phyloP scores from a whole-genome alignment of 2,113 vertebrate genomes.

The Enhydra lutris region DNA sequence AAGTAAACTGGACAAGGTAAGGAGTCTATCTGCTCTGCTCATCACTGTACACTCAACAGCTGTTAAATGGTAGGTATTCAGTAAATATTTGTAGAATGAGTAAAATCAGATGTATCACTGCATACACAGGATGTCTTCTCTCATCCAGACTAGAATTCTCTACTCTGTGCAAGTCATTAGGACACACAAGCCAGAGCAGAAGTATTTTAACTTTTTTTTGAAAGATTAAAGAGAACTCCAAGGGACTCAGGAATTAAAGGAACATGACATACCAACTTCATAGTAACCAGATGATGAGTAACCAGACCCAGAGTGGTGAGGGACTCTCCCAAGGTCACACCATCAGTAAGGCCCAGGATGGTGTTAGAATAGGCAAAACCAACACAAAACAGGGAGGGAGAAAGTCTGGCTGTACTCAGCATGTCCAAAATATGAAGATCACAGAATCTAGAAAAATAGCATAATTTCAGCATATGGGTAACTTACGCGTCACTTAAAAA shows the following conservation, averaged over 20 bases:
- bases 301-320: not conserved
- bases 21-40: not conserved
- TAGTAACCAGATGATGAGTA: not conserved
- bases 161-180: not conserved
- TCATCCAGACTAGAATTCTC: not conserved
- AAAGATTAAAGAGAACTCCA: not conserved
- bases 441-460: not conserved
- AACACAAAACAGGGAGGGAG: not conserved
- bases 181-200: not conserved
- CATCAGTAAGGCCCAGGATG: not conserved
- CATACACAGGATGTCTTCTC: not conserved
- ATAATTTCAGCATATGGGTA: not conserved
- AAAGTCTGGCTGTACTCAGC: not conserved
- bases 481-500: not conserved
- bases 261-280: not conserved
- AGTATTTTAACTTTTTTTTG: not conserved
- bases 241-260: not conserved
- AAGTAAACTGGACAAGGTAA: not conserved
- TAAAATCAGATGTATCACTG: not conserved
- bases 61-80: not conserved
- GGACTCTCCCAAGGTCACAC: not conserved
- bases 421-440: not conserved
- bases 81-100: not conserved
- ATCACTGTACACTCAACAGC: not conserved
- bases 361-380: not conserved